Evolutionary conservation across 2,888 invertebrate species (phyloP).

Genomic region (Esperia sulphurella): DNA sequence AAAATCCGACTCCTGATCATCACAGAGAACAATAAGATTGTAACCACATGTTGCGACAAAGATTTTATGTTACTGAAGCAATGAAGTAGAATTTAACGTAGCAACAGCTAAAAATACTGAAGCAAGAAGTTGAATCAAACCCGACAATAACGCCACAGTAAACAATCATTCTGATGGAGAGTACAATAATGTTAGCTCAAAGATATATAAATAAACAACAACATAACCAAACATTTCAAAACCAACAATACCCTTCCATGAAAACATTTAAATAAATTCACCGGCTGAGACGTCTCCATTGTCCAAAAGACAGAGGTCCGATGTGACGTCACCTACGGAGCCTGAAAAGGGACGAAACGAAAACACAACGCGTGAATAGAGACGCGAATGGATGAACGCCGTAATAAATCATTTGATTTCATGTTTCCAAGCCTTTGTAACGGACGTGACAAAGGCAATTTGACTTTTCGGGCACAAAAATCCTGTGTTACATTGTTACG

Average conservation of each 20-base stretch:
- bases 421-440: constrained; percentile 6
- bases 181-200: too few species aligned
- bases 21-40: too few species aligned
- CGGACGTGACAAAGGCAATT: constrained; percentile 9
- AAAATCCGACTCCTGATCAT: too few species aligned
- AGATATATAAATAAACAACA: neutral
- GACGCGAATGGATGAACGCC: constrained; percentile 4
- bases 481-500: too few species aligned
- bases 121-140: too few species aligned
- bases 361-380: constrained; percentile 9
- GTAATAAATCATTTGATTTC: constrained; percentile 11
- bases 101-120: too few species aligned
- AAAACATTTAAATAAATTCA: constrained; percentile 9
- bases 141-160: too few species aligned
- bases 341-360: constrained; percentile 3
- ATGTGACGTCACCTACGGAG: constrained; percentile 4
- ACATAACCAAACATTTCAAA: neutral
- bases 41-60: too few species aligned
- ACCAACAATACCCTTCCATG: neutral
- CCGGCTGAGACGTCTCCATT: constrained; percentile 4
- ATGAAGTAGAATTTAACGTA: too few species aligned
- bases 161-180: too few species aligned
- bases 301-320: constrained; percentile 3
- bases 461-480: constrained; percentile 4
- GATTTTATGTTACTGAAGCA: too few species aligned